Conservation (phyloP, 2,797 vertebrate genomes). For the Sebastes nivosus region DNA sequence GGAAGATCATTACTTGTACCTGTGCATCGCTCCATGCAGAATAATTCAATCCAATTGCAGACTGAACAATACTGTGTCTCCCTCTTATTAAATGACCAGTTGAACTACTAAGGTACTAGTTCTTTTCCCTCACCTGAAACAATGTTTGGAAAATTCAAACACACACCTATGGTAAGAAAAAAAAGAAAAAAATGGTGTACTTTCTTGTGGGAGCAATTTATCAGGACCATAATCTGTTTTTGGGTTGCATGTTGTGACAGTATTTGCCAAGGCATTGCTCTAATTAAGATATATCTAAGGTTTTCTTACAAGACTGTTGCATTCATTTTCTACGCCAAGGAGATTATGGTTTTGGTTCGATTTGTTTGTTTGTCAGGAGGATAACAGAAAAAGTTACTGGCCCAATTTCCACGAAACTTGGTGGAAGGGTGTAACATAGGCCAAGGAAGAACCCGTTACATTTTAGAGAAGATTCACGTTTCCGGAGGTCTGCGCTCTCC, state of each 20-base stretch:
- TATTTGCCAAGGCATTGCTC: neutral
- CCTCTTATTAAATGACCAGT: neutral
- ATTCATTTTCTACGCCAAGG: neutral
- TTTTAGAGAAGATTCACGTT: neutral
- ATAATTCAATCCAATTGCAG: neutral
- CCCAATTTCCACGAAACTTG: no score
- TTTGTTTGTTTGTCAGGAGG: neutral
- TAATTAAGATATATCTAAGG: neutral
- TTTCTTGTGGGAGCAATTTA: neutral
- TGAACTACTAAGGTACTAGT: neutral
- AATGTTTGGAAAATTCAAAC: neutral
- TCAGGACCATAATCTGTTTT: neutral
- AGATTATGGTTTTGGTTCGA: neutral
- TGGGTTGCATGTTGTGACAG: neutral
- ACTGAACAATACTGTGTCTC: neutral
- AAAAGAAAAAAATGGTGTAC: neutral
- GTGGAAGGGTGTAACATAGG: no score
- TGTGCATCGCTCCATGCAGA: neutral
- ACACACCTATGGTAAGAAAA: neutral
- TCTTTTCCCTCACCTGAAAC: neutral
- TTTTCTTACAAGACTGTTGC: neutral
- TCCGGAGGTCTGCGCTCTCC: no score
- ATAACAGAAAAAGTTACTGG: neutral
- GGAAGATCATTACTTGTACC: neutral
- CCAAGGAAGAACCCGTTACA: neutral